Percentiles rank a stretch among this genome's conserved stretches.
Conservation (phyloP, 2,113 vertebrate species). For the Fregata magnificens region DNA sequence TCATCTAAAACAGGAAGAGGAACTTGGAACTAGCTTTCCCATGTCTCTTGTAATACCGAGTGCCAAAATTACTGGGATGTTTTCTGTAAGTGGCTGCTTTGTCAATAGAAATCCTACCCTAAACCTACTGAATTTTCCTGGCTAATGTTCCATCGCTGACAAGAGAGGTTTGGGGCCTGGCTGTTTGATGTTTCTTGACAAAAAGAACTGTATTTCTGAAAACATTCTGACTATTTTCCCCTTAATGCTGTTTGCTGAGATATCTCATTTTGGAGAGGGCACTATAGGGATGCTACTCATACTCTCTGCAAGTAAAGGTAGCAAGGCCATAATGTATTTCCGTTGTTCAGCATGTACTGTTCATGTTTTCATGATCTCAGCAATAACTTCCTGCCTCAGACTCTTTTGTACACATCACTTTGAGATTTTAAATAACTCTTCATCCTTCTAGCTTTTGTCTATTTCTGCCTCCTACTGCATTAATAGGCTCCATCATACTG, state of each 20-base stretch:
- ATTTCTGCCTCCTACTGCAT: not conserved
- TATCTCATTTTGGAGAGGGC: not conserved
- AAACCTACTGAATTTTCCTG: not conserved
- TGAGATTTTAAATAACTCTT: not conserved
- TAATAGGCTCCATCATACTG: not conserved
- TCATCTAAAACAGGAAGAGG: not conserved
- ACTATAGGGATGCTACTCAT: not conserved
- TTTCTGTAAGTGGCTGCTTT: not conserved
- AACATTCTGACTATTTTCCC: not conserved
- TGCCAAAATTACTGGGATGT: not conserved
- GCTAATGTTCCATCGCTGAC: not conserved
- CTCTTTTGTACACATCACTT: not conserved
- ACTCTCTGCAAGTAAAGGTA: not conserved
- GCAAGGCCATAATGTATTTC: not conserved
- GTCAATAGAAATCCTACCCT: not conserved
- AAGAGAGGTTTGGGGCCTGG: not conserved
- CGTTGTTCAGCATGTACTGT: not conserved
- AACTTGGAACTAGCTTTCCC: not conserved
- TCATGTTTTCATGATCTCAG: not conserved
- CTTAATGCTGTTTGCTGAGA: not conserved
- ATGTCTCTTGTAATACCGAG: not conserved
- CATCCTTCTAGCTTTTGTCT: not conserved
- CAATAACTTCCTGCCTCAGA: not conserved
- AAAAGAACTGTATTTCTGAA: not conserved
- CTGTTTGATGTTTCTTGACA: not conserved